Conservation (phyloP, 2,888 invertebrate genomes). For the Cheilosia scutellata region DNA sequence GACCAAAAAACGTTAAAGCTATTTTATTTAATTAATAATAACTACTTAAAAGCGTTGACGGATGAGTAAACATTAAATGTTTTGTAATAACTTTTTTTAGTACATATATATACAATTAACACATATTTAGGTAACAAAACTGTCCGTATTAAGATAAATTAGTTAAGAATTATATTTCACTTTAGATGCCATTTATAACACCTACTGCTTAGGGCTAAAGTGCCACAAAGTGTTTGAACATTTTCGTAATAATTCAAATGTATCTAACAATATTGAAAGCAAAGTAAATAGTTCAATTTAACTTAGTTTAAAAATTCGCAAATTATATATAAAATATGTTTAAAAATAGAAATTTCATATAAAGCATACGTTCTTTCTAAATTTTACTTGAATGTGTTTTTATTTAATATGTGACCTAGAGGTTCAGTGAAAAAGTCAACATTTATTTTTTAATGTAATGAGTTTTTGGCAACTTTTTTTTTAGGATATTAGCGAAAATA, state of each 20-base stretch:
- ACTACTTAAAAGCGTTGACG: too few species aligned
- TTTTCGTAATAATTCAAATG: constrained; percentile 2
- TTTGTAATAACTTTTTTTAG: not conserved
- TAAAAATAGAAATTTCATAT: constrained; percentile 26
- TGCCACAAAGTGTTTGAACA: constrained; percentile 28
- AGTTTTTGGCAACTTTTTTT: not conserved
- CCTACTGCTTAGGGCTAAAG: constrained; percentile 20
- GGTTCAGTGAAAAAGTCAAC: constrained; percentile 4
- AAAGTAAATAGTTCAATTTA: constrained; percentile 12
- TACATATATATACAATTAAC: constrained; percentile 4
- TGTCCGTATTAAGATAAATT: constrained; percentile 15
- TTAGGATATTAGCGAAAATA: constrained; percentile 34
- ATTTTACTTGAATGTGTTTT: constrained; percentile 41
- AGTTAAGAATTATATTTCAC: constrained; percentile 37
- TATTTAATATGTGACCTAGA: constrained; percentile 39
- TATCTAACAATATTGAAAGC: not conserved
- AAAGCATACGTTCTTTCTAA: constrained; percentile 2
- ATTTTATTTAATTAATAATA: too few species aligned
- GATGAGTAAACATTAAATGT: too few species aligned
- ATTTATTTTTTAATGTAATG: constrained; percentile 17
- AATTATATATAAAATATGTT: constrained; percentile 5
- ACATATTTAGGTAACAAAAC: constrained; percentile 10
- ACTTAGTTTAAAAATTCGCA: constrained; percentile 16
- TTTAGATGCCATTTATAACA: constrained; percentile 25
- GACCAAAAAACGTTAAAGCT: too few species aligned